Base-by-base conservation (phyloP, 2,797 vertebrate species). In the Coreius guichenoti region DNA sequence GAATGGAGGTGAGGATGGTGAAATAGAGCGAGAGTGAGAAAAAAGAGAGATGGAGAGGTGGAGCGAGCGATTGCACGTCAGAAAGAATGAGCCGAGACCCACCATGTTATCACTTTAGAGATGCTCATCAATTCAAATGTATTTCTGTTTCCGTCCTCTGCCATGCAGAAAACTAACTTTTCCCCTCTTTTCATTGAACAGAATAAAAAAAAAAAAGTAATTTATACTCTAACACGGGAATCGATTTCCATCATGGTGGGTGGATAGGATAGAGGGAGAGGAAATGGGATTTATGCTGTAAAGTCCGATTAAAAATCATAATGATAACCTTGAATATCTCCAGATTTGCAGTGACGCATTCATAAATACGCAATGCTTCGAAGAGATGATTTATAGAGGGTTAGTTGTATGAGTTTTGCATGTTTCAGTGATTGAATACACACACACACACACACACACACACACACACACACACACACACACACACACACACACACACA, bases 241-340 rank as follows among this genome's bases (percentile, higher is more conserved):
- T 94, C 93, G 92, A 95, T 96, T 95, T 93, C 90, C 90, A 94
- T 94, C 92, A 89, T 14, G 14, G 88, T 63, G 67, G 72, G 86
- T 90, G 88, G 76, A 73, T 61, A 69, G 67, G 76, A 63, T 39
- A 77, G 83, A 89, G 90, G 88, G 89, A 87, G 88, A 86, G 92
- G 93, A 94, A 93, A 94, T 93, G 79, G 86, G 92, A 94, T 93
- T 90, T 89, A 90, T 91, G 88, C 91, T 92, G 86, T 90, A 88
- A 90, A 89, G 89, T 85, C 61, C 88, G 91, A 95, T 94, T 95
- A 93, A 95, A 94, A 95, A 94, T 92, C 76, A 68, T 77, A 92
- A 93, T 92, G 92, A 94, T 93, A 92, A 91, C 89, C 86, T 88
- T 78, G 87, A 90, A 93, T 92, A 92, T 92, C 93, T 90, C 90